Percentiles rank a stretch among this genome's conserved stretches.
These are phyloP conservation scores for Dione vanillae DNA, from an alignment of 2,888 invertebrate genomes.

Conservation along the genomic window DNA sequence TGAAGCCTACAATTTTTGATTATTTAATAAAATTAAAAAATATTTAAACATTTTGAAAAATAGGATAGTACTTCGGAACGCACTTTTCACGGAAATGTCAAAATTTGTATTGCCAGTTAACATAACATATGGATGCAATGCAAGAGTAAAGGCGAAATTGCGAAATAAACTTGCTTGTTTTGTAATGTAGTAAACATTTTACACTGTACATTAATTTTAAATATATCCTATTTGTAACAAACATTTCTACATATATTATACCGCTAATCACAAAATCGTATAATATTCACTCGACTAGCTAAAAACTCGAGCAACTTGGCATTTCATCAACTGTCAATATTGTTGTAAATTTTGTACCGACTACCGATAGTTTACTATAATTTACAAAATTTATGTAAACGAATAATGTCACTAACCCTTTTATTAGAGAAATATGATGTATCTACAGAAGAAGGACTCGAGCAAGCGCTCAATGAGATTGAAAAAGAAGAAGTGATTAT, in stretches of 20 bases:
- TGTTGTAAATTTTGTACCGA: background rate
- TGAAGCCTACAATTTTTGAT: no score
- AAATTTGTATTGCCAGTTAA: slow-evolving; percentile 39
- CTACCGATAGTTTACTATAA: background rate
- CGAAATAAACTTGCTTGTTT: slow-evolving; percentile 15
- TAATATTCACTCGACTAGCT: background rate
- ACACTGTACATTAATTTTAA: background rate
- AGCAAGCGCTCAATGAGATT: slow-evolving; percentile 82
- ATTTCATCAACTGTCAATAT: slow-evolving; percentile 1
- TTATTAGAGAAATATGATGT: slow-evolving; percentile 79
- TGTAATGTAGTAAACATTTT: slow-evolving; percentile 1
- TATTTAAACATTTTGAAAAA: background rate
- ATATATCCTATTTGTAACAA: background rate
- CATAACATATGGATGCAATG: slow-evolving; percentile 8
- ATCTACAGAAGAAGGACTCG: slow-evolving; percentile 83
- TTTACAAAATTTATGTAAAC: background rate
- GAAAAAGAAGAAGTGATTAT: slow-evolving; percentile 83
- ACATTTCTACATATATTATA: background rate
- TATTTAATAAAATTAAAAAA: background rate
- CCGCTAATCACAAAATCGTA: background rate
- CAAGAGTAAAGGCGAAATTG: slow-evolving; percentile 14
- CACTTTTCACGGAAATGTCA: slow-evolving; percentile 41
- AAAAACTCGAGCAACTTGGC: background rate
- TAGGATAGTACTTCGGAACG: slow-evolving; percentile 43
- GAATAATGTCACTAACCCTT: slow-evolving; percentile 57